A percentile compares a stretch with the other conserved stretches of the same genome.
Evolutionary conservation across 2,888 invertebrate species (phyloP).

Genomic region (Pegoplata infirma): DNA sequence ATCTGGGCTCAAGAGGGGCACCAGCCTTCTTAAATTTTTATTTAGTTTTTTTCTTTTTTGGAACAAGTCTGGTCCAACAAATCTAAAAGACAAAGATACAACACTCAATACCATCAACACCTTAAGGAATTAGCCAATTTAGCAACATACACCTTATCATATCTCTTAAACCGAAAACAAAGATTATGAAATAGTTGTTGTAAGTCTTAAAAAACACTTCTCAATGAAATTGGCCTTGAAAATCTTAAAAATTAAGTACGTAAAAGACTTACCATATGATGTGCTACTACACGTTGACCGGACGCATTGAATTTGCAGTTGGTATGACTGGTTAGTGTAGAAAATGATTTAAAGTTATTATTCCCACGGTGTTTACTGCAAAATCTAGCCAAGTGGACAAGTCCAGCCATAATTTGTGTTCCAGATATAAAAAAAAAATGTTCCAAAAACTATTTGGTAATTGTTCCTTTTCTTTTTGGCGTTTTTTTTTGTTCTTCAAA

Average conservation of each 20-base stretch:
- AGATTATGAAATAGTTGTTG: constrained; percentile 49
- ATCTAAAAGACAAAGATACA: neutral
- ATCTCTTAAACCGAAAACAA: constrained; percentile 3
- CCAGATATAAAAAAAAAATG: neutral
- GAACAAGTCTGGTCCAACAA: neutral
- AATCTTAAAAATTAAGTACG: neutral
- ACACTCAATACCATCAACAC: neutral
- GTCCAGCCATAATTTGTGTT: constrained; percentile 72
- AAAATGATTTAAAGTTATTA: constrained; percentile 47
- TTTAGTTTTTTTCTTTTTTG: too few relatives aligned
- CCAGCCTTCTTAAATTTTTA: too few relatives aligned
- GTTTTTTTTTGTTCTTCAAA: too few relatives aligned
- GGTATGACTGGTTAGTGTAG: constrained; percentile 8
- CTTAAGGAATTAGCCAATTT: too few relatives aligned
- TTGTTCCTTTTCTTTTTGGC: too few relatives aligned
- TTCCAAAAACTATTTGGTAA: neutral
- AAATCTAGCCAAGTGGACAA: constrained; percentile 72
- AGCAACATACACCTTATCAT: too few relatives aligned
- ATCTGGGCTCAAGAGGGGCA: too few relatives aligned
- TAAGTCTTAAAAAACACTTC: neutral
- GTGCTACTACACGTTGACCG: constrained; percentile 55
- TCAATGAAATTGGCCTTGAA: constrained; percentile 49
- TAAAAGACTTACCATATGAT: constrained; percentile 66
- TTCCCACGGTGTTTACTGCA: constrained; percentile 68
- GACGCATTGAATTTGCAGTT: constrained; percentile 58